phyloP scores from a whole-genome alignment of 1,140 invertebrate species.

The Whitmania pigra region DNA sequence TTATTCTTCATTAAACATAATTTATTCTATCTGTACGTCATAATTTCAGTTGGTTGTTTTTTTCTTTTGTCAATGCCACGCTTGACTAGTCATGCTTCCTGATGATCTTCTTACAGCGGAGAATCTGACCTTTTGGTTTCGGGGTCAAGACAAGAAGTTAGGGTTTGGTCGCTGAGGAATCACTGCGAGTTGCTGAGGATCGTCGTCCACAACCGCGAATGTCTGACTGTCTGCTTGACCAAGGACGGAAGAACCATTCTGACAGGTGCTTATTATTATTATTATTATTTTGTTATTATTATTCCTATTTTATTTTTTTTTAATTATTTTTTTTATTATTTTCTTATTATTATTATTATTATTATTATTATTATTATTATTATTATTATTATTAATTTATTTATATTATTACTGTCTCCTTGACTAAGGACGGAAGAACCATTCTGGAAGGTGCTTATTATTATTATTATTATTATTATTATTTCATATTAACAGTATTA shows the following conservation, averaged over 20 bases:
- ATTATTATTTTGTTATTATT: background rate
- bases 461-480: background rate
- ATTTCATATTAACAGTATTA: background rate
- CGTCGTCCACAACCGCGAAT: slow-evolving; percentile 69
- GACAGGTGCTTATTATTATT: slow-evolving; percentile 49
- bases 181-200: slow-evolving; percentile 68
- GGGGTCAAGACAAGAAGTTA: slow-evolving; percentile 64
- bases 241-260: slow-evolving; percentile 64
- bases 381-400: background rate
- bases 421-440: slow-evolving; percentile 62
- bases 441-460: slow-evolving; percentile 58
- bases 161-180: slow-evolving; percentile 64
- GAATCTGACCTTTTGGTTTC: slow-evolving; percentile 65
- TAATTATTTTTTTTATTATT: background rate
- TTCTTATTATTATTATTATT: background rate
- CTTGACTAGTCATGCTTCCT: background rate
- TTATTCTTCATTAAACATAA: background rate
- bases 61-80: background rate
- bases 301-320: too few relatives aligned
- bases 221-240: slow-evolving; percentile 61
- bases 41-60: background rate
- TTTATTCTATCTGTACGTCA: background rate
- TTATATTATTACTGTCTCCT: slow-evolving; percentile 48
- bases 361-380: background rate
- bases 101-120: slow-evolving; percentile 31